Conservation (phyloP, 2,797 vertebrate genomes). For the Melanotaenia trifasciata region DNA sequence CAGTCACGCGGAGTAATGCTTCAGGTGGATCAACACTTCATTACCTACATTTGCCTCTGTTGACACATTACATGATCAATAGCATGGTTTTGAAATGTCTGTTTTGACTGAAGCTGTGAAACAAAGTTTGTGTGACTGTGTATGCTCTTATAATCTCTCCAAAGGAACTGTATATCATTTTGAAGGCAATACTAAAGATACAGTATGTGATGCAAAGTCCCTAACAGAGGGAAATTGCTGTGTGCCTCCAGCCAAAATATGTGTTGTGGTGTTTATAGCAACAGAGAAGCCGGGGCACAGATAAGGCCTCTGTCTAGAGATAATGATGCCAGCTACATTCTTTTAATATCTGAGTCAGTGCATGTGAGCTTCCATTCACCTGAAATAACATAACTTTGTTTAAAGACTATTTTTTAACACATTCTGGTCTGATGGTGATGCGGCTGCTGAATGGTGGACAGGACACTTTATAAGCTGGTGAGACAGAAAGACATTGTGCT, state of each 20-base stretch:
- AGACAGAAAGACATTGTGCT: constrained; percentile 45
- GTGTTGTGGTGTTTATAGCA: constrained; percentile 68
- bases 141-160: not conserved
- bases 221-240: constrained; percentile 20
- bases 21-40: constrained; percentile 55
- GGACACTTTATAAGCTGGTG: constrained; percentile 4
- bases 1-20: constrained; percentile 16
- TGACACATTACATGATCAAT: constrained; percentile 12
- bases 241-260: constrained; percentile 15
- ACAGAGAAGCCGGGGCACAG: constrained; percentile 52
- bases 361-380: constrained; percentile 14
- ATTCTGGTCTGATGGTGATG: not conserved
- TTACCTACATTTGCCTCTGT: constrained; percentile 15
- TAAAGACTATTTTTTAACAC: constrained; percentile 44
- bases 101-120: not conserved
- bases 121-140: not conserved
- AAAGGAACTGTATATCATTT: constrained; percentile 14
- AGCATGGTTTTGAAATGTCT: constrained; percentile 7
- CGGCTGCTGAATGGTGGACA: constrained; percentile 31
- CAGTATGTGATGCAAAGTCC: not conserved
- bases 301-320: constrained; percentile 57
- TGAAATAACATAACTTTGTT: constrained; percentile 1
- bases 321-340: constrained; percentile 51
- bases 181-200: not conserved
- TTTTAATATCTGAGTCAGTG: constrained; percentile 32